These are phyloP conservation scores for Agapornis canus DNA, from an alignment of 2,797 vertebrate genomes.

Conservation along the genomic window DNA sequence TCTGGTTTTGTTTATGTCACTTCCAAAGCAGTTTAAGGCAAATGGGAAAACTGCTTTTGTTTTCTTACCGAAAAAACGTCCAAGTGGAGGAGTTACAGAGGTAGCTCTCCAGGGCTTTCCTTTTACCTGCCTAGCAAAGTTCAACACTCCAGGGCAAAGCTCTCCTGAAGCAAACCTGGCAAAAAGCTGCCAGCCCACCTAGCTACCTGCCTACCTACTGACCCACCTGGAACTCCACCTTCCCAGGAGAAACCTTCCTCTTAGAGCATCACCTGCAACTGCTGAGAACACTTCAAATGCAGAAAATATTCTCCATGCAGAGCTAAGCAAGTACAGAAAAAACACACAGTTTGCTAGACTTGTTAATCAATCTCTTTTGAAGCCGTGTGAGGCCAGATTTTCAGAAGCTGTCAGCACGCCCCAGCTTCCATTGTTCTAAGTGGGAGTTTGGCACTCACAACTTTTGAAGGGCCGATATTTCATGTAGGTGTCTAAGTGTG, in stretches of 20 bases:
- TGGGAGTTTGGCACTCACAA: constrained; percentile 6
- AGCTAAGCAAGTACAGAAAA: background rate
- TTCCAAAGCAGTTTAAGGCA: constrained; percentile 43
- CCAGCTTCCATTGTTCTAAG: constrained; percentile 31
- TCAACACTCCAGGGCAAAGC: background rate
- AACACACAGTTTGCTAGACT: background rate
- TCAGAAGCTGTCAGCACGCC: background rate
- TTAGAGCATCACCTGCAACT: background rate
- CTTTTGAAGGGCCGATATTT: background rate
- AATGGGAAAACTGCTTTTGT: background rate
- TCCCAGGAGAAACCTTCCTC: background rate
- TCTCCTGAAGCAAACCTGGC: background rate
- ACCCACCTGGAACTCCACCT: background rate
- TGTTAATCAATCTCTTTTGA: background rate
- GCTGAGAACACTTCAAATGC: background rate
- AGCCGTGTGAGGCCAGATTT: background rate
- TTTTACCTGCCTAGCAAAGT: background rate
- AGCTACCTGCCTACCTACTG: background rate
- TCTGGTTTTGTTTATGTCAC: constrained; percentile 38
- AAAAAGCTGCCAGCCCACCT: background rate
- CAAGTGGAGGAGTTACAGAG: background rate
- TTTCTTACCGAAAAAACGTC: background rate
- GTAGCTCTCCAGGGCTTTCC: background rate
- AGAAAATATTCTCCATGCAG: background rate
- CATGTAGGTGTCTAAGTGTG: constrained; percentile 50